Conservation (phyloP, 2,888 invertebrate species). For the Orchesellides sinensis region DNA sequence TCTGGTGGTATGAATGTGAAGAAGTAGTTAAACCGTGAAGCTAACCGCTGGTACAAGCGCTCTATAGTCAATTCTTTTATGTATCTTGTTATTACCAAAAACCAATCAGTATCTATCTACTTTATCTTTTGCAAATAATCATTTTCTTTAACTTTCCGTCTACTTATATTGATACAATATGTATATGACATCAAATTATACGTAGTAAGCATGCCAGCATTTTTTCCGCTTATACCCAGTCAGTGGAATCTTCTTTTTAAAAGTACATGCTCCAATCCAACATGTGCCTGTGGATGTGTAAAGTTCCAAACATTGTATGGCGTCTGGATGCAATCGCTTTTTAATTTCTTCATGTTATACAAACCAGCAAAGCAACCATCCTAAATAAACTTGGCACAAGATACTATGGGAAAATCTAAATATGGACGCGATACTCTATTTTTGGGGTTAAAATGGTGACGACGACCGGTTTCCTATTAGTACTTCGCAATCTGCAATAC, state of each 20-base stretch:
- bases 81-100: constrained; percentile 17
- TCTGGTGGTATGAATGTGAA: constrained; percentile 20
- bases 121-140: neutral
- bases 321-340: neutral
- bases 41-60: neutral
- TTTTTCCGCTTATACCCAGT: no score
- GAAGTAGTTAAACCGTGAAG: constrained; percentile 11
- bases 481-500: no score
- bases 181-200: no score
- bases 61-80: neutral
- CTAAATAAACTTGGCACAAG: constrained; percentile 68
- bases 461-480: constrained; percentile 57
- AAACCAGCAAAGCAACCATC: constrained; percentile 53
- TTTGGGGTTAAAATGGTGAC: constrained; percentile 67
- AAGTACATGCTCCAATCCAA: neutral
- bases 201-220: neutral
- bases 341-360: neutral
- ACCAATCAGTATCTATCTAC: constrained; percentile 40
- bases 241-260: neutral
- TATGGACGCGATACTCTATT: constrained; percentile 71
- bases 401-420: constrained; percentile 66
- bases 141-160: neutral
- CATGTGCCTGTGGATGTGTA: no score
- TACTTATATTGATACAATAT: no score
- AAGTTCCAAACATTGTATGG: neutral